Evolutionary conservation across 2,888 invertebrate genomes (phyloP).

Genomic region (Gastrophysa polygoni): DNA sequence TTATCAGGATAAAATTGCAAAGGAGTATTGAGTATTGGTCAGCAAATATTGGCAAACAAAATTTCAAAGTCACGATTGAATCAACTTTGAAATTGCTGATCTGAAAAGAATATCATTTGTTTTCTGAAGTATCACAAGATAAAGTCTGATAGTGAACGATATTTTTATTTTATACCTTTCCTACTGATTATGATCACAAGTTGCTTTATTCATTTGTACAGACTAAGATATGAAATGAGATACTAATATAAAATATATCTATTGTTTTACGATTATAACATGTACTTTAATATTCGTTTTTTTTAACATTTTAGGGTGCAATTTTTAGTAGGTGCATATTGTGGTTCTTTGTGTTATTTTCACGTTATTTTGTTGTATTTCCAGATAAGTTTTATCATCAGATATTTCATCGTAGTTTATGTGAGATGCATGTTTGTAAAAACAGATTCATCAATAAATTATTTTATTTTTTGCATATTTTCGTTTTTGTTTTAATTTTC

Average conservation of each 20-base stretch:
- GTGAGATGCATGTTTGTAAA: conserved; percentile 38
- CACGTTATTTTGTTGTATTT: conserved; percentile 31
- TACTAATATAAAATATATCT: no score
- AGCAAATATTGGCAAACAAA: background rate
- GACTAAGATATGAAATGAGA: background rate
- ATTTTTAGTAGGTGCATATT: background rate
- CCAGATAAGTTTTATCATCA: conserved; percentile 27
- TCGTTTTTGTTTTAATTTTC: conserved; percentile 35
- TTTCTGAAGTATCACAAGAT: no score
- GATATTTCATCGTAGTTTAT: conserved; percentile 27
- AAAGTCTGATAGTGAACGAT: no score
- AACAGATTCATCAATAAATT: conserved; percentile 43
- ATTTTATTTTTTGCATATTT: conserved; percentile 47
- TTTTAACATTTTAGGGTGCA: background rate
- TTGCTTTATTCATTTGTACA: background rate
- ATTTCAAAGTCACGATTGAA: background rate
- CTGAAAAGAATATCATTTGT: no score
- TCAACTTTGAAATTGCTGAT: no score
- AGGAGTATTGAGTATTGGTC: background rate
- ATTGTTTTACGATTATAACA: background rate
- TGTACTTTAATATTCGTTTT: background rate
- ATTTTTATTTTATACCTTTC: no score
- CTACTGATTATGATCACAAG: background rate
- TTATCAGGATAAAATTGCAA: background rate
- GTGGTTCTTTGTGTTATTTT: conserved; percentile 3